A percentile compares a stretch with the other conserved stretches of the same genome.
phyloP scores from a whole-genome alignment of 2,888 invertebrate species.

The Cheilosia variabilis region DNA sequence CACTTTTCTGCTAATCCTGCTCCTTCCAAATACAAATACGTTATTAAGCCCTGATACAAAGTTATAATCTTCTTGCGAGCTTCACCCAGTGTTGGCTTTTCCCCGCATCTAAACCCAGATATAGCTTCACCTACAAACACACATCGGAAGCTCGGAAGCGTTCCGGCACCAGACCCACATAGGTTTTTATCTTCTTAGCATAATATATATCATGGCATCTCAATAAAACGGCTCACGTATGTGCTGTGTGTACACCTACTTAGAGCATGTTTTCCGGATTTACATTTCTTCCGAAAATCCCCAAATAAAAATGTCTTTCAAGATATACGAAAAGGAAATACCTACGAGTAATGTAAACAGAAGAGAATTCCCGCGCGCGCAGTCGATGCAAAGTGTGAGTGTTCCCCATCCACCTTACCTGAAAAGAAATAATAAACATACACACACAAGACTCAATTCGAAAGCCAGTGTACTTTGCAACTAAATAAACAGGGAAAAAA shows the following conservation, averaged over 20 bases:
- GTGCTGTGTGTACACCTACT: slow-evolving; percentile 6
- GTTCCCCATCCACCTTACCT: slow-evolving; percentile 24
- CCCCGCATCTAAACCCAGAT: not conserved
- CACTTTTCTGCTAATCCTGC: slow-evolving; percentile 1
- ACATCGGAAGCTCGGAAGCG: slow-evolving; percentile 9
- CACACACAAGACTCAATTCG: slow-evolving; percentile 14
- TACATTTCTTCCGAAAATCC: slow-evolving; percentile 29
- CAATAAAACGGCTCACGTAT: slow-evolving; percentile 37
- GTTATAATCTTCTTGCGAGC: slow-evolving; percentile 46
- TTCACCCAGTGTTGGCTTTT: slow-evolving; percentile 8
- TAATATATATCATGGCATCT: slow-evolving; percentile 35
- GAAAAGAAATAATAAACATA: slow-evolving; percentile 13
- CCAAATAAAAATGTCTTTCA: slow-evolving; percentile 15
- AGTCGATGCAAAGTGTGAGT: not conserved
- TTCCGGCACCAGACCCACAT: slow-evolving; percentile 5
- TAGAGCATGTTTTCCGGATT: slow-evolving; percentile 52
- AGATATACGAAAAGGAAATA: not conserved
- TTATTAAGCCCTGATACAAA: slow-evolving; percentile 45
- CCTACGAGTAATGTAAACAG: slow-evolving; percentile 50
- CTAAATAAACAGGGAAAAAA: slow-evolving; percentile 33
- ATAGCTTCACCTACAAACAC: not conserved
- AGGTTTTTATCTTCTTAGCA: slow-evolving; percentile 7
- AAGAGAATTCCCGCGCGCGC: slow-evolving; percentile 62
- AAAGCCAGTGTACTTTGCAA: slow-evolving; percentile 5
- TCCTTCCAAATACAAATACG: slow-evolving; percentile 18